A percentile compares a stretch with the other conserved stretches of the same genome.
Conservation (phyloP, 2,888 invertebrate genomes). For the Serrognathus titanus region DNA sequence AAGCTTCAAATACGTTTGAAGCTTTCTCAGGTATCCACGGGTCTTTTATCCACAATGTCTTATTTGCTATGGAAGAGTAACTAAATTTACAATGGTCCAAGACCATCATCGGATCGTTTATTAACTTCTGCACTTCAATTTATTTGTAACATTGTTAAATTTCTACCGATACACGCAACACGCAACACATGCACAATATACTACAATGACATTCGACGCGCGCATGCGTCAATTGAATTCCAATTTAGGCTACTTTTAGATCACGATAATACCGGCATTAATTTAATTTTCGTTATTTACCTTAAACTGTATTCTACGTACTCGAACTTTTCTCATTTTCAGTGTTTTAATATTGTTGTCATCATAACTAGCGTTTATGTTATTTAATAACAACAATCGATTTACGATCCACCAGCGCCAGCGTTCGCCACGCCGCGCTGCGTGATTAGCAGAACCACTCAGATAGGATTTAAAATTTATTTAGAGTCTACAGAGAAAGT, state of each 20-base stretch:
- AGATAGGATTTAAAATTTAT: too few species aligned
- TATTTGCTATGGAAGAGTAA: slow-evolving; percentile 46
- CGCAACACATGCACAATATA: slow-evolving; percentile 37
- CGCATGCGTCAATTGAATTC: slow-evolving; percentile 14
- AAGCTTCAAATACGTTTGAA: slow-evolving; percentile 94
- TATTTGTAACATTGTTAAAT: slow-evolving; percentile 33
- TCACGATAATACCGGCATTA: too few species aligned
- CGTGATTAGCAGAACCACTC: too few species aligned
- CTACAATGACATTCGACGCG: slow-evolving; percentile 19
- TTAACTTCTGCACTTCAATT: slow-evolving; percentile 42
- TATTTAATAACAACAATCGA: too few species aligned
- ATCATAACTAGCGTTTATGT: too few species aligned
- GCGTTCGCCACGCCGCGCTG: too few species aligned
- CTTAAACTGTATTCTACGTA: background rate
- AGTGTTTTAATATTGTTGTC: too few species aligned
- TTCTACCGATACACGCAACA: slow-evolving; percentile 32
- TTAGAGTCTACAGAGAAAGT: too few species aligned
- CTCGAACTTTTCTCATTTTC: background rate
- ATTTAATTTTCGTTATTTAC: background rate
- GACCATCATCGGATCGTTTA: slow-evolving; percentile 51
- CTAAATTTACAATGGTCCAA: slow-evolving; percentile 49
- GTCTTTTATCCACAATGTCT: slow-evolving; percentile 55
- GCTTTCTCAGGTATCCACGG: slow-evolving; percentile 81
- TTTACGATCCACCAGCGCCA: too few species aligned
- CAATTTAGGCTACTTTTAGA: too few species aligned